Conservation (phyloP, 1,140 invertebrate species). For the Drosophila subobscura region DNA sequence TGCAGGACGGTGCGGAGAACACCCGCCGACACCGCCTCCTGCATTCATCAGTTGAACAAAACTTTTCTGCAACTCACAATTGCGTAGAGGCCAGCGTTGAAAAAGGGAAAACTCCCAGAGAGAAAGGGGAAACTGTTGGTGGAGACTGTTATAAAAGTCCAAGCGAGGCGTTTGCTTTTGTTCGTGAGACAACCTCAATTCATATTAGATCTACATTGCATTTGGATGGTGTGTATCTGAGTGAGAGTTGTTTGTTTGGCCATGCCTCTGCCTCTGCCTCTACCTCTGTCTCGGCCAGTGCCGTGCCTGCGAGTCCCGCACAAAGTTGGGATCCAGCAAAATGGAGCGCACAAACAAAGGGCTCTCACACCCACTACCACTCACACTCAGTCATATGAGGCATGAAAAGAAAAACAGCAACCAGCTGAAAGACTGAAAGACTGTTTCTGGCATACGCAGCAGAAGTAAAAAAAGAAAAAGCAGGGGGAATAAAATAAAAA, state of each 20-base stretch:
- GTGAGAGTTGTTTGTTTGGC: conserved; percentile 67
- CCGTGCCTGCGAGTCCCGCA: conserved; percentile 34
- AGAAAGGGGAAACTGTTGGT: conserved; percentile 36
- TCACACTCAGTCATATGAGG: conserved; percentile 8
- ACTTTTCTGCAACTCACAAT: conserved; percentile 51
- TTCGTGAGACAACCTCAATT: conserved; percentile 82
- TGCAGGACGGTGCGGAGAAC: not conserved
- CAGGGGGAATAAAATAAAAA: conserved; percentile 30
- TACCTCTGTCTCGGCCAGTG: conserved; percentile 13
- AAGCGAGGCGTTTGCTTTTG: conserved; percentile 73
- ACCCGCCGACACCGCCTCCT: conserved; percentile 16
- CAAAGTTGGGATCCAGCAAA: conserved; percentile 79
- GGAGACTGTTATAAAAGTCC: conserved; percentile 66
- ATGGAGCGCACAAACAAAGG: conserved; percentile 80
- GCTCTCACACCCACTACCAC: conserved; percentile 36
- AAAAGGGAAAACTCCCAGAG: conserved; percentile 13
- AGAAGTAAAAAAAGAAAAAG: not conserved
- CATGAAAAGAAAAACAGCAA: conserved; percentile 56
- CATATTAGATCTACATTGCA: conserved; percentile 76
- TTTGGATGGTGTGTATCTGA: conserved; percentile 41
- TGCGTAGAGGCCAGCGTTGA: conserved; percentile 54
- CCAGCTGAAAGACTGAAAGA: conserved; percentile 23
- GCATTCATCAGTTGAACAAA: conserved; percentile 69
- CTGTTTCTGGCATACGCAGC: conserved; percentile 41
- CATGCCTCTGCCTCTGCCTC: conserved; percentile 17